These are phyloP conservation scores for Philaethria dido DNA, from an alignment of 2,888 invertebrate species.

Conservation along the genomic window DNA sequence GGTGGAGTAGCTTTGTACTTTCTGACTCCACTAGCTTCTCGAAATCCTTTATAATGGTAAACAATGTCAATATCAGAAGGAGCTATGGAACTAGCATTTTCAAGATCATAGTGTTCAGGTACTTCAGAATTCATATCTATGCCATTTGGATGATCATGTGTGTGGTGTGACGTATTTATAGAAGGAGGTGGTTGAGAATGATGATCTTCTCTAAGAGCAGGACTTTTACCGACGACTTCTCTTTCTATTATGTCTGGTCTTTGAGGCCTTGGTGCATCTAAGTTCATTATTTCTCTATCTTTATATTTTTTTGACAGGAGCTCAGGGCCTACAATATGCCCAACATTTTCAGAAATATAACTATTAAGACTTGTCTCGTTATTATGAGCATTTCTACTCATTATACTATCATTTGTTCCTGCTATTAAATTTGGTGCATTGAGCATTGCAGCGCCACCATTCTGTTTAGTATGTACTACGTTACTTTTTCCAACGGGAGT, in stretches of 20 bases:
- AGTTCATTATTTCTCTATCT: conserved; percentile 90
- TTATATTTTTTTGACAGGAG: conserved; percentile 94
- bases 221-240: conserved; percentile 93
- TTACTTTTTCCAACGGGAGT: conserved; percentile 85
- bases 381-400: conserved; percentile 87
- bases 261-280: conserved; percentile 90
- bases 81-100: conserved; percentile 98
- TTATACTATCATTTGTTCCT: conserved; percentile 87
- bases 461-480: conserved; percentile 91
- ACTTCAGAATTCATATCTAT: conserved; percentile 91
- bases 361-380: conserved; percentile 88
- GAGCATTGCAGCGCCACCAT: conserved; percentile 88
- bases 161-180: conserved; percentile 87
- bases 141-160: conserved; percentile 88
- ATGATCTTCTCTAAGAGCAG: conserved; percentile 90
- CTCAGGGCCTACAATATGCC: conserved; percentile 93
- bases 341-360: conserved; percentile 89
- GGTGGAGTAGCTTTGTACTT: conserved; percentile 95
- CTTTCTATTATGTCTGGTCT: conserved; percentile 97
- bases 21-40: conserved; percentile 92
- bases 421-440: conserved; percentile 87
- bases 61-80: conserved; percentile 98
- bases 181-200: conserved; percentile 92
- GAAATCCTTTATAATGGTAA: conserved; percentile 97
- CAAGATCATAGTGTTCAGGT: conserved; percentile 97